Base-by-base conservation (phyloP, 2,797 vertebrate species). In the Coreius guichenoti region DNA sequence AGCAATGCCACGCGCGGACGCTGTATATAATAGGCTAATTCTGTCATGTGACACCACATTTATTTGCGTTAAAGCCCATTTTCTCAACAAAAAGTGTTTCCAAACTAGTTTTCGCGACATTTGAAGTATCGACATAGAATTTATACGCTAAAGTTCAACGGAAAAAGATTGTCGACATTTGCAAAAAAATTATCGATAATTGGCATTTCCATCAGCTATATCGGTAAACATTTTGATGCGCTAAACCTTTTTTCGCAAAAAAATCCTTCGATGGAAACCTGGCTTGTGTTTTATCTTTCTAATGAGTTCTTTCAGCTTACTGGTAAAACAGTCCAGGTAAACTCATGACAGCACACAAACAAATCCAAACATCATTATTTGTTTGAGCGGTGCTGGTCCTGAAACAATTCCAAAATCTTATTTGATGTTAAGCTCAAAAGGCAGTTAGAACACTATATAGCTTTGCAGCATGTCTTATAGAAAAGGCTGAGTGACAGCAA, bases 401-500 rank as follows among this genome's bases (percentile, higher is more conserved):
- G 31, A 67, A 74, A 76, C 76, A 31, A 12, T 63, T 45, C 33
- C 58, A 58, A 49, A 65, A 73, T 79, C 43, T 1, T 70, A 39
- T n/a, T 67, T 79, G n/a, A 77, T 77, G 26, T 70, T 54, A n/a
- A 69, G 67, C 78, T 85, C 51, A 75, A 43, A 7, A 69, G 82
- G 51, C 56, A 61, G 67, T 54, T 73, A 85, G 65, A 82, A 79
- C 65, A 36, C 80, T 79, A 31, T 80, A 80, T 74, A 29, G 61
- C 29, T 84, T 70, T 81, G 43, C 68, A 63, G 19, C 9, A 61
- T 79, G 67, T 77, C 21, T 43, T 82, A 76, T 43, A 84, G 65
- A 81, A 75, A 78, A 77, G 36, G 8, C 56, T 85, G 86, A 85
- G 56, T 82, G 83, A 85, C 87, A 80, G 80, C 80, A 74, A 82